phyloP scores from a whole-genome alignment of 2,113 vertebrate genomes.

The Sarotherodon lohbergeri region DNA sequence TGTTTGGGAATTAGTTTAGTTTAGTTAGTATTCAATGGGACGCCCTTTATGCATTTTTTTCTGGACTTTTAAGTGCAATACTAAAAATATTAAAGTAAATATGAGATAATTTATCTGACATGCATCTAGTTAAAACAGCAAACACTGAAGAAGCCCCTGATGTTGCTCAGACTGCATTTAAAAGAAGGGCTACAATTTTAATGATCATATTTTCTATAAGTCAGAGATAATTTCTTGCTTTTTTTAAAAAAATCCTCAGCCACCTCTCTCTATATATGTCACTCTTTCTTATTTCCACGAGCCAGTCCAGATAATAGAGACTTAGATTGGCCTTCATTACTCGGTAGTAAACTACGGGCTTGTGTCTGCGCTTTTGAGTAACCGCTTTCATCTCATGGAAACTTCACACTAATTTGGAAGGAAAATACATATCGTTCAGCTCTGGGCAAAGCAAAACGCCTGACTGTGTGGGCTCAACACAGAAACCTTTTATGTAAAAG shows the following conservation, averaged over 20 bases:
- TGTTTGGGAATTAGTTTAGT: not conserved
- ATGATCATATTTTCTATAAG: not conserved
- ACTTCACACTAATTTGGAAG: not conserved
- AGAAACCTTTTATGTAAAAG: not conserved
- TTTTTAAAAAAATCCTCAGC: not conserved
- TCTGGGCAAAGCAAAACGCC: not conserved
- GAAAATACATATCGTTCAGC: not conserved
- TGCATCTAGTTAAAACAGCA: not conserved
- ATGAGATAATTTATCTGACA: not conserved
- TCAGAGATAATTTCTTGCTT: not conserved
- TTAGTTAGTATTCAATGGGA: not conserved
- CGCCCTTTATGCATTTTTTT: not conserved
- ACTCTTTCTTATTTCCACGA: not conserved
- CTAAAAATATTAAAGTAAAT: not conserved
- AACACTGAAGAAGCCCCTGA: not conserved
- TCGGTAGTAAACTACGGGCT: not conserved
- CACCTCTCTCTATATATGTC: not conserved
- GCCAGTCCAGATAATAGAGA: not conserved
- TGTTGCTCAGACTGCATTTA: not conserved
- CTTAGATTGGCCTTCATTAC: not conserved
- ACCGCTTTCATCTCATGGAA: not conserved
- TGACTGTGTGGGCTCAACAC: not conserved
- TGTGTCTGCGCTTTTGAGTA: not conserved
- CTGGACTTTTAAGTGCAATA: not conserved
- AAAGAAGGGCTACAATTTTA: not conserved